A percentile compares a stretch with the other conserved stretches of the same genome.
Evolutionary conservation across 2,797 vertebrate species (phyloP).

Genomic region (Glossophaga mutica): DNA sequence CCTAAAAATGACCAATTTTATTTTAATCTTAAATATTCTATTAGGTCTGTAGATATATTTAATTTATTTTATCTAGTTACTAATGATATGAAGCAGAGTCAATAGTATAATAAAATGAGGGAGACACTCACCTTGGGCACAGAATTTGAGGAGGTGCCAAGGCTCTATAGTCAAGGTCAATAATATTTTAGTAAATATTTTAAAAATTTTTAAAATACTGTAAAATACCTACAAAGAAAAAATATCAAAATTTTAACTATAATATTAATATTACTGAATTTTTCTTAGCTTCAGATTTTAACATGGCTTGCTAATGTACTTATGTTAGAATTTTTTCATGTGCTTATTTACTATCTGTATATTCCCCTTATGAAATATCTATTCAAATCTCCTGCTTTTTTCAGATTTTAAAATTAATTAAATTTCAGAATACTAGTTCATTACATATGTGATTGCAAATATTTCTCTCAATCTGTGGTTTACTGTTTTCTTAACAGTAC

Average conservation of each 20-base stretch:
- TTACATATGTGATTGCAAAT: not conserved
- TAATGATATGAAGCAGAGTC: not conserved
- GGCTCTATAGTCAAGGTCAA: not conserved
- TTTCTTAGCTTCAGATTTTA: not conserved
- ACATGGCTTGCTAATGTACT: not conserved
- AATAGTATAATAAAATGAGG: not conserved
- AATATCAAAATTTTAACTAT: not conserved
- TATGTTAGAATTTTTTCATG: not conserved
- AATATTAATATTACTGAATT: not conserved
- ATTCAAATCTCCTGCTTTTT: not conserved
- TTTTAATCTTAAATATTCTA: not conserved
- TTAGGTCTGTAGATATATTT: not conserved
- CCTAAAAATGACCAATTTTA: not conserved
- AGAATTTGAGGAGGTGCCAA: not conserved
- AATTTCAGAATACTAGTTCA: not conserved
- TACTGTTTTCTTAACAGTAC: not conserved
- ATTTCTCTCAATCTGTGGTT: not conserved
- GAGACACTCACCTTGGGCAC: not conserved
- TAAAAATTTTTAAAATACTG: not conserved
- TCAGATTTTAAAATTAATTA: not conserved
- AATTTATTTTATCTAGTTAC: not conserved
- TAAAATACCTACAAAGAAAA: not conserved
- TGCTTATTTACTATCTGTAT: not conserved
- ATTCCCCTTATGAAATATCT: not conserved
- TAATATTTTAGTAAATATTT: not conserved